Percentiles rank a stretch among this genome's conserved stretches.
phyloP scores from a whole-genome alignment of 2,888 invertebrate species.

The Aricia artaxerxes region DNA sequence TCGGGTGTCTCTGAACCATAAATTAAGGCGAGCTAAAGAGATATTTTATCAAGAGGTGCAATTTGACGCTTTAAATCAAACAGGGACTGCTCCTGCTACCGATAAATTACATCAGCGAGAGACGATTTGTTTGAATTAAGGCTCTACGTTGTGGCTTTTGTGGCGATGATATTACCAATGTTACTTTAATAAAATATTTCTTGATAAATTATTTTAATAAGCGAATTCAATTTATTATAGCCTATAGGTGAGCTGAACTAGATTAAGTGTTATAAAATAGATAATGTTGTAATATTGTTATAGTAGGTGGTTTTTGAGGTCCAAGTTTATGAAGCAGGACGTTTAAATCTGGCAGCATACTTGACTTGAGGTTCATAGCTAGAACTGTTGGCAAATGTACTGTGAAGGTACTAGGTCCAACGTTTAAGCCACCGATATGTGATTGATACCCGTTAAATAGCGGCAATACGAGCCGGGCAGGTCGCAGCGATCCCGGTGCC shows the following conservation, averaged over 20 bases:
- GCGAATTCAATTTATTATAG: neutral
- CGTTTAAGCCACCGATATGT: neutral
- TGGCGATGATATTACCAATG: conserved; percentile 16
- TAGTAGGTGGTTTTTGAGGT: neutral
- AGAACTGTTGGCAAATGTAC: neutral
- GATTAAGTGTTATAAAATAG: too few relatives aligned
- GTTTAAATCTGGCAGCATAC: neutral
- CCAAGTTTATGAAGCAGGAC: neutral
- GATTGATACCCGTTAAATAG: conserved; percentile 13
- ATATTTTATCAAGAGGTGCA: conserved; percentile 63
- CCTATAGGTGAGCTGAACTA: too few relatives aligned
- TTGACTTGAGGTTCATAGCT: too few relatives aligned
- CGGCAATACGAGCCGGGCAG: conserved; percentile 5
- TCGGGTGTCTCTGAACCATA: conserved; percentile 46
- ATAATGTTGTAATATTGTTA: too few relatives aligned
- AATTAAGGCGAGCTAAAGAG: conserved; percentile 54
- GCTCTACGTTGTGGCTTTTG: conserved; percentile 43
- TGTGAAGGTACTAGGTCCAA: neutral
- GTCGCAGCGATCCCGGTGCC: conserved; percentile 45
- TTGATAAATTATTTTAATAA: neutral
- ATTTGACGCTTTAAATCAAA: conserved; percentile 77
- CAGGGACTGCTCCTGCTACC: conserved; percentile 61
- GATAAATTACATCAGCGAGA: conserved; percentile 69
- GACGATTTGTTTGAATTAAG: conserved; percentile 71
- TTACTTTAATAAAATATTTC: neutral